A percentile compares a stretch with the other conserved stretches of the same genome.
Conservation (phyloP, 2,113 vertebrate species). For the Galbula dea region DNA sequence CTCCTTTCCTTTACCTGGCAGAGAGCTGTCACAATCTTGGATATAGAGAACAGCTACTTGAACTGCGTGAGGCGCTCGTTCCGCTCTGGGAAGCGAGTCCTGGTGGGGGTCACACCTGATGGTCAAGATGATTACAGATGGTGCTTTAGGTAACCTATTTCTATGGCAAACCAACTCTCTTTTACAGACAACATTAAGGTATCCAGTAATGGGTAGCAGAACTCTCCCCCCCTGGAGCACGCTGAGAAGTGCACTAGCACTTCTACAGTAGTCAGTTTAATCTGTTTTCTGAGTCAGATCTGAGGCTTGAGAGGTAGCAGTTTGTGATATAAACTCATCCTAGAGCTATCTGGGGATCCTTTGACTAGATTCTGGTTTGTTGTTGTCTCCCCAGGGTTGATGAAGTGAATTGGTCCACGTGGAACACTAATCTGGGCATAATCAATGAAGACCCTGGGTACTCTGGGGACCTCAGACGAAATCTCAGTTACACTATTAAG, state of each 20-base stretch:
- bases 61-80: constrained; percentile 75
- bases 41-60: constrained; percentile 88
- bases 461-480: constrained; percentile 72
- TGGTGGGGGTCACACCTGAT: constrained; percentile 77
- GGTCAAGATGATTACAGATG: constrained; percentile 81
- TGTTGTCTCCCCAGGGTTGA: constrained; percentile 81
- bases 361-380: background rate
- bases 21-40: constrained; percentile 93
- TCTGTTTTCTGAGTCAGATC: background rate
- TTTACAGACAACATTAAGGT: background rate
- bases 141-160: constrained; percentile 86
- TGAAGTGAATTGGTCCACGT: constrained; percentile 96
- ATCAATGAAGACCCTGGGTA: constrained; percentile 92
- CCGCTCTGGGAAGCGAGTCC: constrained; percentile 85
- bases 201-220: background rate
- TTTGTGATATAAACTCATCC: background rate
- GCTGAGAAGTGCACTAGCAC: background rate
- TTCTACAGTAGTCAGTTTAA: background rate
- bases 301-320: background rate
- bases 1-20: constrained; percentile 52
- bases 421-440: constrained; percentile 91
- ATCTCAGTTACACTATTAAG: constrained; percentile 69
- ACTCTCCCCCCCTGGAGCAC: background rate
- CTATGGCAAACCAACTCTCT: background rate
- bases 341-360: background rate